Evolutionary conservation across 2,888 invertebrate species (phyloP).

Genomic region (Plebejus argus): DNA sequence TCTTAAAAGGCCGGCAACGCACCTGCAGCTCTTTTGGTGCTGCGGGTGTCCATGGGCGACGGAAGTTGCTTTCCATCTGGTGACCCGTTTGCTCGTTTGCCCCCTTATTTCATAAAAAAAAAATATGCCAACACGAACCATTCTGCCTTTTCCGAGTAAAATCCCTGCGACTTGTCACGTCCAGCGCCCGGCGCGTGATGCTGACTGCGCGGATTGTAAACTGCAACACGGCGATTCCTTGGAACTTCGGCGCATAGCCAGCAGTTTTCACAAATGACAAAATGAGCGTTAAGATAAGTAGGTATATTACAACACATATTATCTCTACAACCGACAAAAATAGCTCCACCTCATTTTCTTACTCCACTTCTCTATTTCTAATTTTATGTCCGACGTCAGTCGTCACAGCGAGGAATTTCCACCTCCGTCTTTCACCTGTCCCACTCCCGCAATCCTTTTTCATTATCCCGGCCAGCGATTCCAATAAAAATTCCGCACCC

Average conservation of each 20-base stretch:
- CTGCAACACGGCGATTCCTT: neutral
- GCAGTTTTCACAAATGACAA: neutral
- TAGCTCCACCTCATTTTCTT: neutral
- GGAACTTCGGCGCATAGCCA: neutral
- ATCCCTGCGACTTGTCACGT: neutral
- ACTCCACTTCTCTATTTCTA: neutral
- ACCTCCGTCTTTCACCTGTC: neutral
- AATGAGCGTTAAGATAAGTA: neutral
- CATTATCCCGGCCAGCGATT: neutral
- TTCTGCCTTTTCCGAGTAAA: neutral
- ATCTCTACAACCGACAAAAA: neutral
- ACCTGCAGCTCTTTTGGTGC: too few species aligned
- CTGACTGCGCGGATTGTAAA: neutral
- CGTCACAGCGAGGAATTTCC: neutral
- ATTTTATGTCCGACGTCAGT: neutral
- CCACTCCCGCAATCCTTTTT: neutral
- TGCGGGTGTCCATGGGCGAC: too few species aligned
- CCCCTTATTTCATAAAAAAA: too few species aligned
- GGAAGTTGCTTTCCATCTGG: too few species aligned
- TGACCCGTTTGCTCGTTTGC: too few species aligned
- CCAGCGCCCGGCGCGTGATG: neutral
- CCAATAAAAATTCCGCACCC: conserved; percentile 10
- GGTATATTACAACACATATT: neutral
- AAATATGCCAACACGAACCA: neutral
- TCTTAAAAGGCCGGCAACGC: too few species aligned